Base-by-base conservation (phyloP, 2,888 invertebrate genomes). In the Psylliodes chrysocephalus region DNA sequence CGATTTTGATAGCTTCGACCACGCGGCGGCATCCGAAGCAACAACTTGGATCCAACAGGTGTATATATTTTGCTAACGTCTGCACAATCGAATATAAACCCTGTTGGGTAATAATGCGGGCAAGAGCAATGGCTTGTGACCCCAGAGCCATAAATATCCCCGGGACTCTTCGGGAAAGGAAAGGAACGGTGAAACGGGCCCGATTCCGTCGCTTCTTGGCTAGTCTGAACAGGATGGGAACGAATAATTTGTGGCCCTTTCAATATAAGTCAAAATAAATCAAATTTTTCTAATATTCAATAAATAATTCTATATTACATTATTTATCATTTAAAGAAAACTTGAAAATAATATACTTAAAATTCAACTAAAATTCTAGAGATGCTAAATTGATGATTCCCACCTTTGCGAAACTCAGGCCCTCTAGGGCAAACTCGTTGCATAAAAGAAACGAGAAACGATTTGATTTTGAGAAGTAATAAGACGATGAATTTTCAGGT, bases 101-200 rank as follows among this genome's bases (percentile, higher is more conserved):
- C 80, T 77, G 80, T 79, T 79, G 80, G 81, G 79, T 82, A 82
- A 82, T 82, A 82, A 82, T 80, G 80, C 81, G 59, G 49, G 79
- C 81, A 80, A 79, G 79, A 82, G 81, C 82, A 82, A 82, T 81
- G 82, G 81, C 82, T 82, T 82, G 80, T 82, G 82, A 82, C 82
- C 82, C 81, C 78, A 76, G 75, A 76, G 81, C 81, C 81, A 82
- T 82, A 82, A 82, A 82, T 82, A 81, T 82, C 79, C 80, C 79
- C 72, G 72, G 72, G 76, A 77, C 76, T 77, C 76, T 76, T 78
- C 75, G 75, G 79, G 78, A 79, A 77, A 62, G 67, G 63, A 64
- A 66, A 63, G 56, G 62, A 38, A 42, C 25, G 46, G 42, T 33
- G 46, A 22, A 40, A 52, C 35, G 46, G 25, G 33, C 25, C 42